Evolutionary conservation across 2,888 invertebrate genomes (phyloP), one percentile per base, ranked within the genome.

Genomic region (Ischnura elegans): DNA sequence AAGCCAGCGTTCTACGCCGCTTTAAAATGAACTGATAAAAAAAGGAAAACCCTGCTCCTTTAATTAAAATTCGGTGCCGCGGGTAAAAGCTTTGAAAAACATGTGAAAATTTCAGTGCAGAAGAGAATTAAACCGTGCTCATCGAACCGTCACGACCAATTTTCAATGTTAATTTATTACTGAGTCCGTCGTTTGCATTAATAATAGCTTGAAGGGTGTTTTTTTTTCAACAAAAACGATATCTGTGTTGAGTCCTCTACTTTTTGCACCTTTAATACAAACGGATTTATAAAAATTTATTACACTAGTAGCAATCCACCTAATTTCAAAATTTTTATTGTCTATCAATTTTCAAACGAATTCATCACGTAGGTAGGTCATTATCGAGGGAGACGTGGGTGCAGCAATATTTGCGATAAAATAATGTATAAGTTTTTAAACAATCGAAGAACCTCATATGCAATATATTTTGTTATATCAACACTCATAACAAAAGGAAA

Each of bases 271-370:
- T 76, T 36, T 76, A 13, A 13, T 10, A 76, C 76, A 76, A n/a
- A 76, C 29, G 76, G 25, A 76, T 36, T 76, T 76, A 25, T 36
- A 36, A 61, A 76, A 29, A 61, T 90, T 55, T 90, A 61, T 43
- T 61, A 66, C 55, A 55, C n/a, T 21, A n/a, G 61, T 66, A 36
- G 45, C 87, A 90, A 66, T 55, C 45, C 29, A 61, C n/a, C 45
- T n/a, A 25, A 55, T 55, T 43, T 25, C 61, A 55, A 90, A 61
- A 45, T 90, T 90, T 61, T 45, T 43, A 61, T 66, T 90, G 90
- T 66, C 43, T 43, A 43, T 25, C 43, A 90, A 66, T 90, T 90
- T 66, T 55, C 61, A 55, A n/a, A n/a, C n/a, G n/a, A n/a, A n/a
- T n/a, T n/a, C n/a, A n/a, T n/a, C n/a, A n/a, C n/a, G n/a, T n/a